Percentiles rank a stretch among this genome's conserved stretches.
Conservation (phyloP, 1,140 invertebrate genomes). For the Heterodera schachtii region DNA sequence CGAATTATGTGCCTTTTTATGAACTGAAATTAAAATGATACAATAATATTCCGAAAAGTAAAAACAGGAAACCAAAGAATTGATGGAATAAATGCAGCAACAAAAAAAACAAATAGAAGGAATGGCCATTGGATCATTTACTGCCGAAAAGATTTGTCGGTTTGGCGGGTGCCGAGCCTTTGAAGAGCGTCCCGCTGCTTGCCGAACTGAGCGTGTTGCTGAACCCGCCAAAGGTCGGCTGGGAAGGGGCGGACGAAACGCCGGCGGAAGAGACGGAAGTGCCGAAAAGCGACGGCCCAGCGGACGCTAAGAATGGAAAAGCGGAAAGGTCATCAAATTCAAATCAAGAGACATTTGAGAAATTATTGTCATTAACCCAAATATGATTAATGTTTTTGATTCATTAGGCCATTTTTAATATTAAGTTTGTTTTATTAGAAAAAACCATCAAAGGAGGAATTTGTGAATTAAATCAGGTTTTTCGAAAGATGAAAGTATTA, state of each 20-base stretch:
- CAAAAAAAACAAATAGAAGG: background rate
- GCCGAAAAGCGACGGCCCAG: background rate
- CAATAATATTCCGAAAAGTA: background rate
- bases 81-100: background rate
- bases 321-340: too few species aligned
- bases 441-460: too few species aligned
- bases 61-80: background rate
- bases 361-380: too few species aligned
- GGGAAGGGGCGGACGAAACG: conserved; percentile 1
- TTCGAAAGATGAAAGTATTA: too few species aligned
- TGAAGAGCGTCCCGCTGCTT: conserved; percentile 25
- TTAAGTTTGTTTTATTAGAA: too few species aligned
- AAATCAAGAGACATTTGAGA: too few species aligned
- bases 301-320: background rate
- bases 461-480: too few species aligned
- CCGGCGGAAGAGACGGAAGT: background rate
- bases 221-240: background rate
- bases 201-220: conserved; percentile 29
- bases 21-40: conserved; percentile 1
- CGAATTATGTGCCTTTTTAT: background rate
- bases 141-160: conserved; percentile 19
- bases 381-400: too few species aligned
- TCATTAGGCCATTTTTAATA: too few species aligned
- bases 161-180: conserved; percentile 12
- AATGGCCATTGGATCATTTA: background rate